Base-by-base conservation (phyloP, 2,797 vertebrate genomes). In the Falco peregrinus region DNA sequence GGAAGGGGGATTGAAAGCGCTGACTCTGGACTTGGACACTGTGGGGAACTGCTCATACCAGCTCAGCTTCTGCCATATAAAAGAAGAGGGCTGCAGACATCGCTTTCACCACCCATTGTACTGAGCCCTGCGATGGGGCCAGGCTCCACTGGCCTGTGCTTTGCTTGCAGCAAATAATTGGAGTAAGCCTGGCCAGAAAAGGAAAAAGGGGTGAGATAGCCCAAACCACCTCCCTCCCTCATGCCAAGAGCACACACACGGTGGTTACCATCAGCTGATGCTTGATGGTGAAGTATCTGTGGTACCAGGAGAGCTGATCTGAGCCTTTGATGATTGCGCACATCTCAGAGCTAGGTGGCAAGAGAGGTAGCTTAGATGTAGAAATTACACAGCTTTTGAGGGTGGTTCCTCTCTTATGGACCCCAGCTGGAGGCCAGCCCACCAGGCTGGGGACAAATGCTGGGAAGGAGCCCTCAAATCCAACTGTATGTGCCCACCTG, bases 401-500 rank as follows among this genome's bases (percentile, higher is more conserved):
- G 60, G 28, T 70, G 56, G 35, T 21, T 64, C 67, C 39, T 70
- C 28, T 53, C n/a, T 6, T 13, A 13, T 0, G 10, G 56, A 67
- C 10, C 70, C 24, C 63, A 39, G 0, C 9, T 21, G 28, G 47
- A 22, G 6, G 24, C 20, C 60, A 88, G 56, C 12, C 18, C 41
- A 21, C 13, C 56, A 28, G 28, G 24, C 5, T 67, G 35, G 45
- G 50, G 59, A 39, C 17, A 31, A 56, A 21, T 1, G 0, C 8
- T 0, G 1, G 39, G 37, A 75, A 60, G 29, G n/a, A 75, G 37
- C 45, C 37, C 51, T 60, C 1, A 1, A 22, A 9, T 12, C 33
- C 2, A 1, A 3, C 18, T 14, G 19, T 13, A 7, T 0, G 11
- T 37, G 13, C 35, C 51, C 47, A 41, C 26, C n/a, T 57, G 63